phyloP scores from a whole-genome alignment of 1,140 invertebrate genomes.

The Drosophila sproati region DNA sequence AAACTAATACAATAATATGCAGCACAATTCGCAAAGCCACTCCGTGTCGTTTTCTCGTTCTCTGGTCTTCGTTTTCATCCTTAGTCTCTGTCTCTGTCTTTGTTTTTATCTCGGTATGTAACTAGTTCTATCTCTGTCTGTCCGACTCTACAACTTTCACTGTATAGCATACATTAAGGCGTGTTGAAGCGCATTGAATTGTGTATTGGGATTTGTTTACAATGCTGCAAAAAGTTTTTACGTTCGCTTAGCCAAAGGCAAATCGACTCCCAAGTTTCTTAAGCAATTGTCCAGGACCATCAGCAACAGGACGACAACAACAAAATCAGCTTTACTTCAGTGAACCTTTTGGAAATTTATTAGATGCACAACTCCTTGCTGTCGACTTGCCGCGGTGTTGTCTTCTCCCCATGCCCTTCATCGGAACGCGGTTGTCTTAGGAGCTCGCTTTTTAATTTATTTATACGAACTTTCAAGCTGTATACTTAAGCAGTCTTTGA shows the following conservation, averaged over 20 bases:
- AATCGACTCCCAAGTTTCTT: slow-evolving; percentile 75
- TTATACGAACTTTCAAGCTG: slow-evolving; percentile 58
- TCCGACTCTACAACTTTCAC: slow-evolving; percentile 49
- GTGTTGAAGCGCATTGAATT: slow-evolving; percentile 82
- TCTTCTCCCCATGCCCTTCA: slow-evolving; percentile 9
- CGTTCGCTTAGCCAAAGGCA: slow-evolving; percentile 78
- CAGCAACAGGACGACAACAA: slow-evolving; percentile 15
- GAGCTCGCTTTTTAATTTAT: slow-evolving; percentile 63
- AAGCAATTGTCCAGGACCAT: slow-evolving; percentile 66
- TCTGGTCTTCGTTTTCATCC: too few relatives aligned
- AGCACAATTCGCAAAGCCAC: slow-evolving; percentile 63
- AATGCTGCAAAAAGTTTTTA: slow-evolving; percentile 81
- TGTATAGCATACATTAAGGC: slow-evolving; percentile 76
- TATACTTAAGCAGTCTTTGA: slow-evolving; percentile 6
- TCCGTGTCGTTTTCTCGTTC: slow-evolving; percentile 24
- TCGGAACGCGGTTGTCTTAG: slow-evolving; percentile 59
- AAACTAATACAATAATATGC: slow-evolving; percentile 79
- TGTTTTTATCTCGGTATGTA: slow-evolving; percentile 6
- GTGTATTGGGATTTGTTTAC: slow-evolving; percentile 83
- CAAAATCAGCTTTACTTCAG: slow-evolving; percentile 16
- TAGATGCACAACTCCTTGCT: slow-evolving; percentile 71
- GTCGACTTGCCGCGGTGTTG: slow-evolving; percentile 25
- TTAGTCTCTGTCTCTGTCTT: neutral
- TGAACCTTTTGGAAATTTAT: slow-evolving; percentile 69
- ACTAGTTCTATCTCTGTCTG: slow-evolving; percentile 15